A percentile compares a stretch with the other conserved stretches of the same genome.
These are phyloP conservation scores for Sesia apiformis DNA, from an alignment of 2,888 invertebrate species.

Conservation along the genomic window DNA sequence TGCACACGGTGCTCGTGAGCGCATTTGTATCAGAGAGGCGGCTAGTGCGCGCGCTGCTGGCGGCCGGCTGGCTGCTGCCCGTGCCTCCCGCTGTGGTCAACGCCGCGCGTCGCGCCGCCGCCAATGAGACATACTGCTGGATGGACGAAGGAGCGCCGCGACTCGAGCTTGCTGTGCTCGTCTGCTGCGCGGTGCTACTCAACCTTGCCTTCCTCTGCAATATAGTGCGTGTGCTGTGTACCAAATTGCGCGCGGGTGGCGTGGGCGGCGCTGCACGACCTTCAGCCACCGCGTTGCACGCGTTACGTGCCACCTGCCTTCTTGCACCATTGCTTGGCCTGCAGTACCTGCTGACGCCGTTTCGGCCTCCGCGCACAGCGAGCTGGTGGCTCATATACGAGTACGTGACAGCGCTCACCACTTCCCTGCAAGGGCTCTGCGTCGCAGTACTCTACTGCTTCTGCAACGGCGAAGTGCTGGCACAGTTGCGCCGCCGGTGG, in stretches of 20 bases:
- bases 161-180: conserved; percentile 84
- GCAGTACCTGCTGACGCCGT: conserved; percentile 91
- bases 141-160: conserved; percentile 81
- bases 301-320: conserved; percentile 88
- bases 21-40: conserved; percentile 93
- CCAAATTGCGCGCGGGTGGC: conserved; percentile 83
- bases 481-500: conserved; percentile 89
- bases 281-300: conserved; percentile 83
- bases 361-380: conserved; percentile 81
- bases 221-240: conserved; percentile 89
- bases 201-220: conserved; percentile 91
- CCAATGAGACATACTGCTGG: conserved; percentile 77
- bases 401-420: conserved; percentile 87
- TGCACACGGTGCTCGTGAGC: conserved; percentile 93
- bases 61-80: conserved; percentile 90
- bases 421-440: conserved; percentile 93
- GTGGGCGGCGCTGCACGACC: conserved; percentile 76
- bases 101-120: conserved; percentile 76
- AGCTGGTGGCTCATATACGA: conserved; percentile 87
- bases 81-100: conserved; percentile 79
- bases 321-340: conserved; percentile 93
- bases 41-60: conserved; percentile 86
- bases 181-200: conserved; percentile 84
- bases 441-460: conserved; percentile 95
- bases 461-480: conserved; percentile 95